Evolutionary conservation across 2,888 invertebrate species (phyloP).

Genomic region (Vandiemenella viatica): DNA sequence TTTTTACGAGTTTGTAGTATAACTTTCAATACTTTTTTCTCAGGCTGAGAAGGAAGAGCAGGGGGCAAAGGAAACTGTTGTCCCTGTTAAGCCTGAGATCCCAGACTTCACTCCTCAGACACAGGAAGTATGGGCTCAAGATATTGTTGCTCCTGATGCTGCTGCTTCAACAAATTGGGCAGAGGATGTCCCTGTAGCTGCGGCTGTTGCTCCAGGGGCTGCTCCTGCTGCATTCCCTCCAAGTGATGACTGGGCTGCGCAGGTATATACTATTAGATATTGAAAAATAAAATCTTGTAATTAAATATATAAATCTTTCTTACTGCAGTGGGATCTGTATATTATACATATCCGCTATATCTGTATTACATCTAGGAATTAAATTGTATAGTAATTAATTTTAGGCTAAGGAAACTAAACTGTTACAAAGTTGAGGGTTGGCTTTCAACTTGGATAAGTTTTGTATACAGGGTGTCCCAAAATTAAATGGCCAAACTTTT

Average conservation of each 20-base stretch:
- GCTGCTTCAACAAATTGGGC: slow-evolving; percentile 23
- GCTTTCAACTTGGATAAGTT: too few relatives aligned
- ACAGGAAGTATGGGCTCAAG: slow-evolving; percentile 37
- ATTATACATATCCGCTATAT: too few relatives aligned
- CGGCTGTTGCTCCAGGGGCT: slow-evolving; percentile 20
- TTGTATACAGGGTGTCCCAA: too few relatives aligned
- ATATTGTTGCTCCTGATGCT: slow-evolving; percentile 27
- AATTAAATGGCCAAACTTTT: too few relatives aligned
- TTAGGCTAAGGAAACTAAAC: too few relatives aligned
- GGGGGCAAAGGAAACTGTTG: slow-evolving; percentile 61
- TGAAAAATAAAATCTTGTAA: not conserved
- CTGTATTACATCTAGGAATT: too few relatives aligned
- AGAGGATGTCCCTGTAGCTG: slow-evolving; percentile 25
- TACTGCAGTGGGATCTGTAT: too few relatives aligned
- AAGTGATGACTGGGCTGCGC: slow-evolving; percentile 28
- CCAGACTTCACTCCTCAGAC: slow-evolving; percentile 29
- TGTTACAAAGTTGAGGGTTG: too few relatives aligned
- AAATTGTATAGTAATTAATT: too few relatives aligned
- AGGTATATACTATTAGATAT: slow-evolving; percentile 21
- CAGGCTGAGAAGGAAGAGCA: slow-evolving; percentile 89
- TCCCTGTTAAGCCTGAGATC: slow-evolving; percentile 33
- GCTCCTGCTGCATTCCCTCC: slow-evolving; percentile 19
- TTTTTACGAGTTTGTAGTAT: not conserved
- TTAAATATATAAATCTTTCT: too few relatives aligned
- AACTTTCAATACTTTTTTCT: slow-evolving; percentile 12